Evolutionary conservation across 2,113 vertebrate species (phyloP), one percentile per base, ranked within the genome.

Genomic region (Prionailurus viverrinus): DNA sequence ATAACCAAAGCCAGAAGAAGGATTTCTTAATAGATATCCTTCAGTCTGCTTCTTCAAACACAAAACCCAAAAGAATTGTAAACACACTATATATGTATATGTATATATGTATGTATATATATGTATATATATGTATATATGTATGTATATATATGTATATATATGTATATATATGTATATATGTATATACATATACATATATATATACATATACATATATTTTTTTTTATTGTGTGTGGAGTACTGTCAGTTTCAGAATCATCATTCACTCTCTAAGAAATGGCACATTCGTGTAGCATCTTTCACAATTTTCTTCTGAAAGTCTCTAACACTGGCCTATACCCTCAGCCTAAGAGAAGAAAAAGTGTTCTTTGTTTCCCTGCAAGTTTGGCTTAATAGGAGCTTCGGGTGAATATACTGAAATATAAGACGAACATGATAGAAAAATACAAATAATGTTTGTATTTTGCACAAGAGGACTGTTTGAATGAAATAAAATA

Each of bases 211-310:
- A 31, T 31, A 36, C 36, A 36, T 36, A 36, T 36, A 36, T 36
- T 36, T 36, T 51, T 39, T 73, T 65, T 86, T 71, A 76, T 74
- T 76, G 25, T 66, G 16, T 76, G 9, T 58, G 5, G 13, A 69
- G 13, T 39, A 36, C 12, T 55, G 5, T 96, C 9, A 53, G 3
- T 90, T 97, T 94, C 29, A 94, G 92, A 83, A 85, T 31, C 68
- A 66, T 25, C 11, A 97, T 65, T 95, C 69, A 71, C 19, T 94
- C 87, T 85, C 51, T 93, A 19, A 86, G 76, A 94, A 87, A 85
- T 65, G 51, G 31, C 2, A 73, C 10, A 89, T 84, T 93, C 36
- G 87, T 61, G 1, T 33, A 71, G 23, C 1, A 25, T 69, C 45
- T 83, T 95, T 85, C 36, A 92, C 36, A 90, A 48, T 73, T 80